Base-by-base conservation (phyloP, 2,888 invertebrate species). In the Embidobia sp. region DNA sequence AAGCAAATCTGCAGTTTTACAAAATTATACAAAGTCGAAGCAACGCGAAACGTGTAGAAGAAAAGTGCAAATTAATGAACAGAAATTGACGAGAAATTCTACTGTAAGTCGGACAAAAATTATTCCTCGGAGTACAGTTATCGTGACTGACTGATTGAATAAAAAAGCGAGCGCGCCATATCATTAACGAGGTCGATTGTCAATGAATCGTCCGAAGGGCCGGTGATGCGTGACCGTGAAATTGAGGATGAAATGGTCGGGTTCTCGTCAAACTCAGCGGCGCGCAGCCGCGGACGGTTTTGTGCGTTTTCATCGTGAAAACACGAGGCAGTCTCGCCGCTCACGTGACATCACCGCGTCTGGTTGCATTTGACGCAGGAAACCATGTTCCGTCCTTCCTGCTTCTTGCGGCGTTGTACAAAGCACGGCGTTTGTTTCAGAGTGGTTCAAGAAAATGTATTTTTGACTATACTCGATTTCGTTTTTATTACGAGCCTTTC, bases 401-500 rank as follows among this genome's bases (percentile, higher is more conserved):
- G 64, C 73, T 53, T 72, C 48, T 72, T 48, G 49, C 49, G 49
- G 42, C 64, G 40, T 64, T 73, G 73, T 73, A 73, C 49, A 64
- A 73, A 73, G 64, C 42, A 57, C 33, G 10, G 59, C 49, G 57
- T 49, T 64, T 73, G 49, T 73, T 73, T 6, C 49, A 42, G 57
- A 73, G 42, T 73, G 55, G 40, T 66, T 57, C 49, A 66, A 73
- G 49, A 73, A 73, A 63, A 57, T 33, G 33, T 73, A 73, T 73
- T 73, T 73, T 66, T 64, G 42, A 64, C 48, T 55, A 61, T 18
- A 42, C 10, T 5, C 4, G 7, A n/a, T n/a, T 33, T 53, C 48
- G 2, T 46, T 55, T 59, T 31, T 16, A 26, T 49, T 49, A 31
- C 31, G 1, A 48, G 15, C 49, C 31, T 49, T 31, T 8, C 31